Base-by-base conservation (phyloP, 2,888 invertebrate species). In the Cephus nigrinus region DNA sequence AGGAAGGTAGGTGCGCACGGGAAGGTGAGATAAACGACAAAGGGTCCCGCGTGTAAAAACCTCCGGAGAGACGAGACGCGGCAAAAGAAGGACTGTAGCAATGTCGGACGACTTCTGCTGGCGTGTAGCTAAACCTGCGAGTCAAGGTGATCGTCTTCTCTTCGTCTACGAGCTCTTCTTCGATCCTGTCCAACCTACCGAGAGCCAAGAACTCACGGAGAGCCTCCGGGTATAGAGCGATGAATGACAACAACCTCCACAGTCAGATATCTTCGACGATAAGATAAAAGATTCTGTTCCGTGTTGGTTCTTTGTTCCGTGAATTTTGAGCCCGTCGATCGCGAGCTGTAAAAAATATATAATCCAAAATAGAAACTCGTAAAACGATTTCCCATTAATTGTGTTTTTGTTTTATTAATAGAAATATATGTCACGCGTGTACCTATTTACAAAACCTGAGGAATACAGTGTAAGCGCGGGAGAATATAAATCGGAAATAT, bases 21-120 rank as follows among this genome's bases (percentile, higher is more conserved):
- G 76, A 81, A 81, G 77, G 80, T 79, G 80, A 78, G 77, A 80
- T 80, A 81, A 80, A 78, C 82, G 82, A 81, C 80, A 83, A 83
- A 82, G 80, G 82, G 80, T 80, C 80, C 80, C 78, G 80, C 77
- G 76, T 78, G 83, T 80, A 83, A 83, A 81, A 83, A 83, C 79
- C 81, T 79, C 76, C 68, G 71, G 76, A 40, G 76, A 68, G 79
- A 80, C 75, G 77, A 78, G 79, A 82, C 80, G 82, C 76, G 75
- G 81, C 79, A 85, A 85, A 84, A 84, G 82, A 83, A 84, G 82
- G 79, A 83, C 80, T 83, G 73, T 75, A 69, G 81, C 79, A 82
- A 81, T 82, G 81, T 78, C 79, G 78, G 79, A 75, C 83, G 69
- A 83, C 79, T 79, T 82, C 78, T 74, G 74, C 78, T 76, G 77